phyloP scores from a whole-genome alignment of 2,113 vertebrate genomes.

The Hypomesus transpacificus region DNA sequence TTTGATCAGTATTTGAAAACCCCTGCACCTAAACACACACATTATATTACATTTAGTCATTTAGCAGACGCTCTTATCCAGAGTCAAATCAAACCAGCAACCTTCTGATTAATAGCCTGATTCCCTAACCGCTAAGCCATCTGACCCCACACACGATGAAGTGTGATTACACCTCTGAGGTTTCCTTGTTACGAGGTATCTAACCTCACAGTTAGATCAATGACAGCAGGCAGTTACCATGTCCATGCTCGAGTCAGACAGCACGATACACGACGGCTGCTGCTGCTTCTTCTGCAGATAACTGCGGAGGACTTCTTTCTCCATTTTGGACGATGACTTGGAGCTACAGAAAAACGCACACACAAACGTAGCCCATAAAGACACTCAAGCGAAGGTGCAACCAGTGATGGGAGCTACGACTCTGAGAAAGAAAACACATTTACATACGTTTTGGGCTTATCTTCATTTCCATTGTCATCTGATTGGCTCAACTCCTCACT shows the following conservation, averaged over 20 bases:
- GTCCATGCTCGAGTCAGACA: constrained; percentile 83
- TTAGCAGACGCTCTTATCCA: too few species aligned
- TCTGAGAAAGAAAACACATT: not conserved
- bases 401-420: too few species aligned
- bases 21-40: too few species aligned
- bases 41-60: too few species aligned
- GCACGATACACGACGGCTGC: constrained; percentile 77
- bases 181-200: not conserved
- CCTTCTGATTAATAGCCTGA: too few species aligned
- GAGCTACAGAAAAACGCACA: constrained; percentile 6
- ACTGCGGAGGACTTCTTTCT: constrained; percentile 37
- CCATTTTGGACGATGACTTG: constrained; percentile 15
- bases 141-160: not conserved
- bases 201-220: not conserved
- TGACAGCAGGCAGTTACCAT: constrained; percentile 67
- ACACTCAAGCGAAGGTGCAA: not conserved
- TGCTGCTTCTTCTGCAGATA: constrained; percentile 76
- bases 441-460: constrained; percentile 50
- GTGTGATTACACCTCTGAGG: not conserved
- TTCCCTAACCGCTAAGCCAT: too few species aligned
- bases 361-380: not conserved
- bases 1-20: too few species aligned
- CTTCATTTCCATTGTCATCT: constrained; percentile 75
- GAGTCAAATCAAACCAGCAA: too few species aligned
- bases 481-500: constrained; percentile 76